phyloP scores from a whole-genome alignment of 2,113 vertebrate genomes.

The Corythornis cristatus region DNA sequence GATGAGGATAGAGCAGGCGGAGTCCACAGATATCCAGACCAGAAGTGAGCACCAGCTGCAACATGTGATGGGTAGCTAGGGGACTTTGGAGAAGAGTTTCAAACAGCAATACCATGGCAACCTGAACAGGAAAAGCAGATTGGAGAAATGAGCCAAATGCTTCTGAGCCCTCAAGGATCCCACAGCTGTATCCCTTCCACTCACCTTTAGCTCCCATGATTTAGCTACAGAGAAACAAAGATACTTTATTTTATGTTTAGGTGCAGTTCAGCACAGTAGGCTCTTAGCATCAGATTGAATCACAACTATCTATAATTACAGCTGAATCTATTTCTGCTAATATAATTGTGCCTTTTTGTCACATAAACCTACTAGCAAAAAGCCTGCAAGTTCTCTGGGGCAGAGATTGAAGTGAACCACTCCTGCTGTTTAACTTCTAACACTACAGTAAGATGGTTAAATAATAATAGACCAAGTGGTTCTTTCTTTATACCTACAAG shows the following conservation, averaged over 20 bases:
- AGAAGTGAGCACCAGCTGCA: constrained; percentile 67
- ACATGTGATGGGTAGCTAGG: constrained; percentile 64
- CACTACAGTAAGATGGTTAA: not conserved
- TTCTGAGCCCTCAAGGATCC: not conserved
- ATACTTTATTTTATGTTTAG: not conserved
- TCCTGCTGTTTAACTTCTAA: not conserved
- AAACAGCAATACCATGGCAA: constrained; percentile 69
- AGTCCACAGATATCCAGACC: constrained; percentile 77
- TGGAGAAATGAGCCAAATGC: not conserved
- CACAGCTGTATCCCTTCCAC: not conserved
- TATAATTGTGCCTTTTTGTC: not conserved
- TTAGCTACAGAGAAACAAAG: not conserved
- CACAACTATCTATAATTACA: not conserved
- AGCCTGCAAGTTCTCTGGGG: not conserved
- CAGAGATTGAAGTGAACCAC: not conserved
- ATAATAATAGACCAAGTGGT: not conserved
- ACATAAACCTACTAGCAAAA: not conserved
- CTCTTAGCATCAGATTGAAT: not conserved
- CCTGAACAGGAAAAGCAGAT: constrained; percentile 53
- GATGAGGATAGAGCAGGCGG: constrained; percentile 69
- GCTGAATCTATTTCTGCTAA: not conserved
- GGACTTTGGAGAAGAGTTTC: constrained; percentile 61
- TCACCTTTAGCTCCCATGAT: not conserved
- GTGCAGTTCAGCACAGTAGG: not conserved
- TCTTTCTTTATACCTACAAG: not conserved